phyloP scores from a whole-genome alignment of 1,140 invertebrate species.

The Callitettix versicolor region DNA sequence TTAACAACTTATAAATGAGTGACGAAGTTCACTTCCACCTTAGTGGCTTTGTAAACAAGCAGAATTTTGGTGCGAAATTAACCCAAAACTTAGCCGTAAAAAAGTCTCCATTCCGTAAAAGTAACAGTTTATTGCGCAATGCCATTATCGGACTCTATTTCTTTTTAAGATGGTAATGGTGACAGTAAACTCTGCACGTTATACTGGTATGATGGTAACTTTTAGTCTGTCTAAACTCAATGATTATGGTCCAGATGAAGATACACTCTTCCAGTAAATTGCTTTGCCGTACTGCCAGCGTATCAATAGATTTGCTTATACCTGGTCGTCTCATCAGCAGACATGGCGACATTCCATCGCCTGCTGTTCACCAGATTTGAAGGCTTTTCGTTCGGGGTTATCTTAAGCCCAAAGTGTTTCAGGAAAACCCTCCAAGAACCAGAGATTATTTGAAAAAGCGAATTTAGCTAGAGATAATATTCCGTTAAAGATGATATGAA shows the following conservation, averaged over 20 bases:
- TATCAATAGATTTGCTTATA: constrained; percentile 7
- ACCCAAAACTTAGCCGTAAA: constrained; percentile 25
- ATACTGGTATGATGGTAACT: constrained; percentile 20
- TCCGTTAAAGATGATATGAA: neutral
- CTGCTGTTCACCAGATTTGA: neutral
- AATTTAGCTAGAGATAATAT: neutral
- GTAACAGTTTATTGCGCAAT: constrained; percentile 28
- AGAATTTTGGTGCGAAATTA: constrained; percentile 32
- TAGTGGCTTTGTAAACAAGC: constrained; percentile 30
- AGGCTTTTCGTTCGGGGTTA: too few relatives aligned
- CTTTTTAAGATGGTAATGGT: constrained; percentile 21
- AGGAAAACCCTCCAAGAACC: neutral
- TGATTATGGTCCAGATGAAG: constrained; percentile 1
- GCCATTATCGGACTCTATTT: constrained; percentile 22
- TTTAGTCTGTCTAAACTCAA: constrained; percentile 18
- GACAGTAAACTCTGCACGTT: constrained; percentile 20
- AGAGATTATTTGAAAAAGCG: neutral
- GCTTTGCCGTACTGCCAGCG: too few relatives aligned
- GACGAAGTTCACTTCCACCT: constrained; percentile 32
- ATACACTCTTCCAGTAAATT: neutral
- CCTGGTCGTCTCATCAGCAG: constrained; percentile 2
- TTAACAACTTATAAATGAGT: constrained; percentile 16
- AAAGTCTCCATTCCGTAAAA: constrained; percentile 29
- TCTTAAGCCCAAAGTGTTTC: too few relatives aligned
- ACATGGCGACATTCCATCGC: constrained; percentile 5